These are phyloP conservation scores for Margaritifera margaritifera DNA, from an alignment of 2,888 invertebrate genomes.

Conservation along the genomic window DNA sequence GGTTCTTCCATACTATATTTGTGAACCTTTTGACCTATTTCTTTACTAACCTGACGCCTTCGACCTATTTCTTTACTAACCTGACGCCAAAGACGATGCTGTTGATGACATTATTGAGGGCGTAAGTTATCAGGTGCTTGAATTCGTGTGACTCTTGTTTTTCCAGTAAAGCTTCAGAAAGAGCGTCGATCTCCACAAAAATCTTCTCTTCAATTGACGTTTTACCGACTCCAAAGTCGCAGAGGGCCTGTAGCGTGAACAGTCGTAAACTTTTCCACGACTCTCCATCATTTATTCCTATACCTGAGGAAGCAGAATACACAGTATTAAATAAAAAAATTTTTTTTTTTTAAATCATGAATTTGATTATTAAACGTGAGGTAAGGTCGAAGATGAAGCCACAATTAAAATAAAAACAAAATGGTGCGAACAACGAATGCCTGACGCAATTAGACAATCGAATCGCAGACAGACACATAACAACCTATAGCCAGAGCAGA, in stretches of 20 bases:
- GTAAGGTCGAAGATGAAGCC: no score
- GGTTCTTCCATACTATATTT: no score
- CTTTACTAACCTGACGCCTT: conserved; percentile 37
- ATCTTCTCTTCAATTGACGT: conserved; percentile 41
- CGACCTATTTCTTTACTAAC: conserved; percentile 15
- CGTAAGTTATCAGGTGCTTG: conserved; percentile 26
- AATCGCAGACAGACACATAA: no score
- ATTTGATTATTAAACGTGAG: no score
- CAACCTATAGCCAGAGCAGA: no score
- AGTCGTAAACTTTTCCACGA: conserved; percentile 37
- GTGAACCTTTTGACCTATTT: no score
- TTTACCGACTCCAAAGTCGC: conserved; percentile 48
- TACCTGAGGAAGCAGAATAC: no score
- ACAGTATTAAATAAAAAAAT: no score
- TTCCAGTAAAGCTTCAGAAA: conserved; percentile 14
- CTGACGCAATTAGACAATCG: no score
- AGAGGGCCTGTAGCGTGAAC: conserved; percentile 34
- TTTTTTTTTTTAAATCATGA: no score
- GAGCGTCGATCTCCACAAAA: conserved; percentile 23
- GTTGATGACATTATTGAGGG: conserved; percentile 44
- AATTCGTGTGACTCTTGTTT: conserved; percentile 21
- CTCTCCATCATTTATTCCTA: conserved; percentile 5
- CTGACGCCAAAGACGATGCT: conserved; percentile 45
- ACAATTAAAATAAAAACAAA: no score
- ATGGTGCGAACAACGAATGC: no score